phyloP scores from a whole-genome alignment of 2,113 vertebrate species.

The Stegastes partitus region DNA sequence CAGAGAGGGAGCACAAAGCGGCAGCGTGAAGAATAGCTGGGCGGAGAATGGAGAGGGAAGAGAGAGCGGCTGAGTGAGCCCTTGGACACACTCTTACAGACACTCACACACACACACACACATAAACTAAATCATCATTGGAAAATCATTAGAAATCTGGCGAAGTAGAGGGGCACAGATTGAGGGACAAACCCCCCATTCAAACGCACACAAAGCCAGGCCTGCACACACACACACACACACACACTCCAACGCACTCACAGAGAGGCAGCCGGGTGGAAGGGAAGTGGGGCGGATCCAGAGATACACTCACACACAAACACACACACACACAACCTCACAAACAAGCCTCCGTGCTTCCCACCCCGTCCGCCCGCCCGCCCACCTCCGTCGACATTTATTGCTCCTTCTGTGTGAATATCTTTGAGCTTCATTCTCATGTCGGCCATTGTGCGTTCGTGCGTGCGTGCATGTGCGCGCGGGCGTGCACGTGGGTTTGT shows the following conservation, averaged over 20 bases:
- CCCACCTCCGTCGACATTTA: conserved; percentile 78
- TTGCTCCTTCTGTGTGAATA: conserved; percentile 91
- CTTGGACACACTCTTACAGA: conserved; percentile 49
- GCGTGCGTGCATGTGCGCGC: conserved; percentile 29
- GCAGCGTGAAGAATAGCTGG: conserved; percentile 54
- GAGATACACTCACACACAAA: conserved; percentile 55
- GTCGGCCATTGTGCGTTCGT: conserved; percentile 85
- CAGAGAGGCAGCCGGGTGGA: conserved; percentile 76
- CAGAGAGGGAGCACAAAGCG: conserved; percentile 47
- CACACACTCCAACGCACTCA: conserved; percentile 69
- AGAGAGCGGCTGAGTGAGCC: conserved; percentile 31
- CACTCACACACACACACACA: conserved; percentile 38
- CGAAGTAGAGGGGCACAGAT: conserved; percentile 86
- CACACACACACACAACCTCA: conserved; percentile 55
- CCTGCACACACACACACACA: conserved; percentile 63
- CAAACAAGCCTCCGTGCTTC: conserved; percentile 68
- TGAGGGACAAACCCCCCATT: conserved; percentile 88
- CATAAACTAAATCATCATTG: conserved; percentile 90
- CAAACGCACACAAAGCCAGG: conserved; percentile 88
- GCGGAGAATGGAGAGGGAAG: conserved; percentile 20
- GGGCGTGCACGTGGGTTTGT: conserved; percentile 33
- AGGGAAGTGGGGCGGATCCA: conserved; percentile 72
- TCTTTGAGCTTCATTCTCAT: conserved; percentile 92
- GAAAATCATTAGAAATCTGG: conserved; percentile 95
- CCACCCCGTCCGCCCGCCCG: conserved; percentile 47